A percentile compares a stretch with the other conserved stretches of the same genome.
These are phyloP conservation scores for Vulpes vulpes DNA, from an alignment of 2,113 vertebrate species.

Conservation along the genomic window DNA sequence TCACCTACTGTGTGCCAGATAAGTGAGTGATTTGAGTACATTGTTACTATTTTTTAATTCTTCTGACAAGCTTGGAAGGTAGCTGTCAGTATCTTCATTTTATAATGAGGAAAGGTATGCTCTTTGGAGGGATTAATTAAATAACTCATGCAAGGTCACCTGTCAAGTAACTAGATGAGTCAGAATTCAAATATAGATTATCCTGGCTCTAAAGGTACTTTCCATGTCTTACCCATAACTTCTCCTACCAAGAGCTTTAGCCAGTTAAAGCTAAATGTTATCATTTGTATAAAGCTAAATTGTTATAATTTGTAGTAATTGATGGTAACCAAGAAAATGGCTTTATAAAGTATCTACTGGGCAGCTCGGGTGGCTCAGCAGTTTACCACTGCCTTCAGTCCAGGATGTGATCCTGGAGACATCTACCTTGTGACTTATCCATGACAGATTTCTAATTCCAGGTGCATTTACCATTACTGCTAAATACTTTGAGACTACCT, in stretches of 20 bases:
- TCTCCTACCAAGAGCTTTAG: not conserved
- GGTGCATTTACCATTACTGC: not conserved
- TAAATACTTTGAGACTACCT: slow-evolving; percentile 43
- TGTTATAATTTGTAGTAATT: slow-evolving; percentile 43
- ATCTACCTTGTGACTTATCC: slow-evolving; percentile 21
- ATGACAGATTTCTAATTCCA: slow-evolving; percentile 48
- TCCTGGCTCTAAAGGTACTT: not conserved
- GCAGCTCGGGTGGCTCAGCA: no score
- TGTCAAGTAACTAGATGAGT: not conserved
- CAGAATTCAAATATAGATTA: not conserved
- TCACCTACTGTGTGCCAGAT: not conserved
- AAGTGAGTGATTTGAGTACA: slow-evolving; percentile 31
- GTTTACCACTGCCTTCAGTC: no score
- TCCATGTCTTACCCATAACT: not conserved
- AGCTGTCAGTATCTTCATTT: slow-evolving; percentile 30
- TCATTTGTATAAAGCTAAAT: not conserved
- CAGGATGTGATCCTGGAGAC: no score
- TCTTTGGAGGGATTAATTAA: slow-evolving; percentile 44
- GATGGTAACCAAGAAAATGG: slow-evolving; percentile 17
- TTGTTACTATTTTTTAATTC: slow-evolving; percentile 48
- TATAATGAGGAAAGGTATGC: not conserved
- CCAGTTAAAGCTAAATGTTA: not conserved
- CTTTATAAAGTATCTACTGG: slow-evolving; percentile 2
- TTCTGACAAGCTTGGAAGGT: not conserved
- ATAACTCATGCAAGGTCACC: not conserved